These are phyloP conservation scores for Odocoileus hemionus DNA, from an alignment of 2,113 vertebrate species.

Conservation along the genomic window DNA sequence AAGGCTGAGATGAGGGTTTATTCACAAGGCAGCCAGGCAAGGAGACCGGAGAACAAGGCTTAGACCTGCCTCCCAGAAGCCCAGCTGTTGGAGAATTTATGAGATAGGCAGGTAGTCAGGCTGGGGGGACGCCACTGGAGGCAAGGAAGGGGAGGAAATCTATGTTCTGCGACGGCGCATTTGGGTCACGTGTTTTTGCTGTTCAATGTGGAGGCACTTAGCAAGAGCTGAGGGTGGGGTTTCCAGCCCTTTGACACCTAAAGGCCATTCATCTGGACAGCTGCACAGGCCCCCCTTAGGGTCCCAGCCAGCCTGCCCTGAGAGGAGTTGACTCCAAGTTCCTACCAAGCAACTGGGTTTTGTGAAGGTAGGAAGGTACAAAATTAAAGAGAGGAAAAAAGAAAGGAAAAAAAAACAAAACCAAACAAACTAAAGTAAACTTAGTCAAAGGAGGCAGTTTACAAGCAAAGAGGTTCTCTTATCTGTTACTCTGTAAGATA, in stretches of 20 bases:
- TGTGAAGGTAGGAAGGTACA: neutral
- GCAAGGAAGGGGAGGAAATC: neutral
- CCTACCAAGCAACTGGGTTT: neutral
- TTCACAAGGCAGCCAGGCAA: neutral
- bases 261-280: neutral
- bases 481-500: neutral
- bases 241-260: neutral
- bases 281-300: neutral
- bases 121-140: neutral
- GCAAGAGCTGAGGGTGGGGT: neutral
- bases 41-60: neutral
- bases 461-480: neutral
- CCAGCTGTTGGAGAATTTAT: neutral
- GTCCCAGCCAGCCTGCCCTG: neutral
- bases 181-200: neutral
- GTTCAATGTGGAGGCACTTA: neutral
- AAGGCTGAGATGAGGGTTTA: neutral
- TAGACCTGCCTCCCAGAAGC: neutral
- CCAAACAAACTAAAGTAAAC: neutral
- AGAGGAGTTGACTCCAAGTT: neutral
- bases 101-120: neutral
- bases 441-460: neutral
- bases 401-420: neutral
- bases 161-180: fast-evolving
- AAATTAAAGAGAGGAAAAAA: neutral